phyloP scores from a whole-genome alignment of 2,797 vertebrate species.

The Syndactyla subalaris region DNA sequence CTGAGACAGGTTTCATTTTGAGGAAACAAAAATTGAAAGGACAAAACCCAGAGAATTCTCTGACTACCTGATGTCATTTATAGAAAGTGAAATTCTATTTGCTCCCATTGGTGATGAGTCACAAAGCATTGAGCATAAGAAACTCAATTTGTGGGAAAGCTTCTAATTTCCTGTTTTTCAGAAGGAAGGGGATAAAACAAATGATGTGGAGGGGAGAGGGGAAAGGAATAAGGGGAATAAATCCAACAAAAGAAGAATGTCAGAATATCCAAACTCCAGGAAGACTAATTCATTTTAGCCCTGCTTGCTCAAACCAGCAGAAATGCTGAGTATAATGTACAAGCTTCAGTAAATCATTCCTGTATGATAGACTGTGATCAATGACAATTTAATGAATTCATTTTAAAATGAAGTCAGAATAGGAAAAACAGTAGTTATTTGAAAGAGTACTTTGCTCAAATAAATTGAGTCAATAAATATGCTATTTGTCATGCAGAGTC shows the following conservation, averaged over 20 bases:
- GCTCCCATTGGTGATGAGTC: background rate
- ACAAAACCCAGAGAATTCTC: background rate
- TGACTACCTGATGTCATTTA: background rate
- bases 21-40: background rate
- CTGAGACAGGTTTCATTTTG: background rate
- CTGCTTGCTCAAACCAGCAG: background rate
- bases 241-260: background rate
- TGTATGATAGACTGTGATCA: slow-evolving; percentile 60
- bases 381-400: slow-evolving; percentile 71
- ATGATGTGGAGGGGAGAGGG: background rate
- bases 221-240: background rate
- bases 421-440: slow-evolving; percentile 50
- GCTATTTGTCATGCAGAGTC: slow-evolving; percentile 67
- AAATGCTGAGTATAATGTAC: background rate
- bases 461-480: slow-evolving; percentile 73
- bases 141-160: slow-evolving; percentile 4
- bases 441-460: slow-evolving; percentile 55
- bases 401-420: slow-evolving; percentile 62
- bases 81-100: slow-evolving; percentile 30
- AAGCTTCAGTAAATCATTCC: slow-evolving; percentile 45
- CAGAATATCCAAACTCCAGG: background rate
- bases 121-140: background rate
- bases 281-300: background rate
- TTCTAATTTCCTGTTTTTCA: slow-evolving; percentile 37
- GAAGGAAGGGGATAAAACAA: background rate